Conservation (phyloP, 2,888 invertebrate genomes). For the Zeuzera pyrina region DNA sequence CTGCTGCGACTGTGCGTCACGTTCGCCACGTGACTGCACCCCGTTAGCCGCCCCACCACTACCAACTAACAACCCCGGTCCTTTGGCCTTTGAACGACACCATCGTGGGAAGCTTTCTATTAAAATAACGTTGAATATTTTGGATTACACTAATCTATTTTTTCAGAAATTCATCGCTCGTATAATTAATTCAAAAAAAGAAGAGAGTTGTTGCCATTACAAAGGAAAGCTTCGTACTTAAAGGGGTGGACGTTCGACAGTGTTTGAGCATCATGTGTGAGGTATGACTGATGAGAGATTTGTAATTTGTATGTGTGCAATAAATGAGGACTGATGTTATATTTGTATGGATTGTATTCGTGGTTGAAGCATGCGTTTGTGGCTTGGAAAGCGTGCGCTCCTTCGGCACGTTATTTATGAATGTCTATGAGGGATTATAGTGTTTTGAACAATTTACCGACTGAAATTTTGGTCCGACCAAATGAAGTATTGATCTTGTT, state of each 20-base stretch:
- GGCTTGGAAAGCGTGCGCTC: constrained; percentile 3
- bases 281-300: constrained; percentile 28
- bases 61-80: constrained; percentile 14
- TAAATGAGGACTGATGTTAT: constrained; percentile 18
- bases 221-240: constrained; percentile 32
- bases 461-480: constrained; percentile 73
- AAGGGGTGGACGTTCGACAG: constrained; percentile 27
- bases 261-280: constrained; percentile 32
- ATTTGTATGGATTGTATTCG: too few relatives aligned
- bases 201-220: too few relatives aligned
- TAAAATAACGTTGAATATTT: not conserved
- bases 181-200: too few relatives aligned
- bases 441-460: constrained; percentile 67
- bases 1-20: constrained; percentile 26
- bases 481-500: constrained; percentile 70
- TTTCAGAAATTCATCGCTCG: constrained; percentile 8
- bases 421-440: constrained; percentile 29
- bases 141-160: too few relatives aligned
- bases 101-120: constrained; percentile 6
- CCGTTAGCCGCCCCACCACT: constrained; percentile 9
- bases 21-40: constrained; percentile 52
- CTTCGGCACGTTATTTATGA: constrained; percentile 12
- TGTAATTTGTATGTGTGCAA: constrained; percentile 24
- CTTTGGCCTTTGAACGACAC: constrained; percentile 6
- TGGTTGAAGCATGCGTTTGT: too few relatives aligned